Percentiles rank a stretch among this genome's conserved stretches.
These are phyloP conservation scores for Tichodroma muraria DNA, from an alignment of 2,113 vertebrate species.

Conservation along the genomic window DNA sequence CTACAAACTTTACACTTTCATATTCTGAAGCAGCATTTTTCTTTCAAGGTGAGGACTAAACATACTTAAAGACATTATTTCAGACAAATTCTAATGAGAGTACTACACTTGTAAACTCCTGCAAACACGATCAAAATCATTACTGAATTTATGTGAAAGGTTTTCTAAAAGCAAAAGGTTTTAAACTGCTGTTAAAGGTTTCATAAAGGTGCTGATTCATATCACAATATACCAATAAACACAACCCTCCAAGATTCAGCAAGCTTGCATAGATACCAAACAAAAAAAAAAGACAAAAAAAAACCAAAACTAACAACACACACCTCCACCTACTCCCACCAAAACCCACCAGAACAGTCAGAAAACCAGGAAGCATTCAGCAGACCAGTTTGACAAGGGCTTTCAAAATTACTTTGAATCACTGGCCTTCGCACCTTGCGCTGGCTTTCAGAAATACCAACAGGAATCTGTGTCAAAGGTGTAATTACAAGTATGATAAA, in stretches of 20 bases:
- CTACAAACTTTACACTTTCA: neutral
- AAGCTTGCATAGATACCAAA: neutral
- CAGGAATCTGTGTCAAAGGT: neutral
- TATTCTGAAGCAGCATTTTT: neutral
- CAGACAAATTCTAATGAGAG: neutral
- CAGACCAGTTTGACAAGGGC: neutral
- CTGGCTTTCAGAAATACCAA: neutral
- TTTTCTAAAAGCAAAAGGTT: neutral
- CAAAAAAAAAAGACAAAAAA: neutral
- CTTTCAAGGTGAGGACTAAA: neutral
- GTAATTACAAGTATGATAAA: neutral
- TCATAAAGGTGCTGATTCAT: neutral
- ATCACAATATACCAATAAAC: neutral
- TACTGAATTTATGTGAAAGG: neutral
- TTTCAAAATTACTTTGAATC: neutral
- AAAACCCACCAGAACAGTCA: neutral
- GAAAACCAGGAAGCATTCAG: neutral
- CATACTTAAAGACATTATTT: neutral
- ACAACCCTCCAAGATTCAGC: neutral
- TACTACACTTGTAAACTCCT: neutral
- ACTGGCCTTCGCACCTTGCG: neutral
- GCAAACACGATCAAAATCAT: neutral
- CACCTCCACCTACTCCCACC: neutral
- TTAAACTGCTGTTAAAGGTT: neutral
- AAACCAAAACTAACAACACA: neutral